Percentiles rank a stretch among this genome's conserved stretches.
Conservation (phyloP, 2,797 vertebrate genomes). For the Synanceia verrucosa region DNA sequence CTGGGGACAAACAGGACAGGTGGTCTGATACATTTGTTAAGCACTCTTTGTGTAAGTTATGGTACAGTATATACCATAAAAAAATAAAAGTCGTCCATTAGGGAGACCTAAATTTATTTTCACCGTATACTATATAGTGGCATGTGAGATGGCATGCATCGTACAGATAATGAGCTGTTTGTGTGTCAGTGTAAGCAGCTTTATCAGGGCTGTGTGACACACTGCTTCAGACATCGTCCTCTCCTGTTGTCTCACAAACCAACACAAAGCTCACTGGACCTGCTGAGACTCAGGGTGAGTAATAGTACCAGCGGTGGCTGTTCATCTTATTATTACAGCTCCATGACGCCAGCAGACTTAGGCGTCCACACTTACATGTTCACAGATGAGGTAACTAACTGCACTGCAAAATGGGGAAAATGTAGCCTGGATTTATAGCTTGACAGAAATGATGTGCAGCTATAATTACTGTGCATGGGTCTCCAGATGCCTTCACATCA, state of each 20-base stretch:
- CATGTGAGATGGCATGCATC: neutral
- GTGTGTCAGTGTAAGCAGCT: too few species aligned
- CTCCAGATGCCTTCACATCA: constrained; percentile 18
- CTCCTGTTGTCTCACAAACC: constrained; percentile 24
- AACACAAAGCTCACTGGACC: constrained; percentile 21
- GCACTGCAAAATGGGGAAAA: constrained; percentile 19
- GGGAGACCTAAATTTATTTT: neutral
- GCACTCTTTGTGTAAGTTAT: too few species aligned
- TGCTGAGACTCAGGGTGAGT: constrained; percentile 40
- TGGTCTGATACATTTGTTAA: too few species aligned
- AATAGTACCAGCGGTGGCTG: constrained; percentile 37
- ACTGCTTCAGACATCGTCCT: neutral
- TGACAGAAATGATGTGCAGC: constrained; percentile 23
- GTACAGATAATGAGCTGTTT: neutral
- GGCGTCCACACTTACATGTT: constrained; percentile 24
- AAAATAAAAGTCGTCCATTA: neutral
- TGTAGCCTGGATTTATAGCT: constrained; percentile 29
- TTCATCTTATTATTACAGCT: constrained; percentile 33
- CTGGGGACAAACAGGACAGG: too few species aligned
- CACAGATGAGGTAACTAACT: constrained; percentile 27
- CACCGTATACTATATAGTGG: neutral
- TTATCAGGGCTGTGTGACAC: neutral
- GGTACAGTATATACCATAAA: neutral
- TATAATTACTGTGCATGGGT: constrained; percentile 16
- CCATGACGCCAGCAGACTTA: constrained; percentile 20